Evolutionary conservation across 53 echinoderm and acorn worm genomes (phyloP).

Genomic region (Arbacia lixula): DNA sequence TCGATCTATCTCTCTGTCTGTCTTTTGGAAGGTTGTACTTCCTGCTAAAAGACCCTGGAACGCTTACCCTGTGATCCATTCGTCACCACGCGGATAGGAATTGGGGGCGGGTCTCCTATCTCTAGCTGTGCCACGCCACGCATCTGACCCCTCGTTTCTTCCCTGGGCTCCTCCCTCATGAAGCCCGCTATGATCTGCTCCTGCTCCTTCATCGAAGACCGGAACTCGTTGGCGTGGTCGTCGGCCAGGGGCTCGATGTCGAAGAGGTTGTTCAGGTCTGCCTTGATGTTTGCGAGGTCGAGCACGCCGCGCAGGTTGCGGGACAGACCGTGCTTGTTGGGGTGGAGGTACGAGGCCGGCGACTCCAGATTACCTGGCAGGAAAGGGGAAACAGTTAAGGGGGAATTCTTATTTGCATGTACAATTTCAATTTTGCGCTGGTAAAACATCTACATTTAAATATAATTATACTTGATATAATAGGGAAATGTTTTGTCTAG

Average conservation of each 20-base stretch:
- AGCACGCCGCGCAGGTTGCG: not conserved
- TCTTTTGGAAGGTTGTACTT: too few relatives aligned
- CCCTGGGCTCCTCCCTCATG: not conserved
- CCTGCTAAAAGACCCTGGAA: too few relatives aligned
- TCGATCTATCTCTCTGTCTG: too few relatives aligned
- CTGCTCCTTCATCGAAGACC: not conserved
- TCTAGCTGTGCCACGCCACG: too few relatives aligned
- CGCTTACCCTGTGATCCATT: too few relatives aligned
- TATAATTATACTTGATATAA: too few relatives aligned
- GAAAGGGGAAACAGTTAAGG: not conserved
- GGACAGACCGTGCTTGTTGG: not conserved
- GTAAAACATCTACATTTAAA: too few relatives aligned
- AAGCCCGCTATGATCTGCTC: not conserved
- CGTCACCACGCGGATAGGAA: too few relatives aligned
- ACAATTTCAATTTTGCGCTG: too few relatives aligned
- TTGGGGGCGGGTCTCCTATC: too few relatives aligned
- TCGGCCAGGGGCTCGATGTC: not conserved
- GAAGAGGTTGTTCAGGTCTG: slow-evolving; percentile 14
- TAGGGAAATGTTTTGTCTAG: too few relatives aligned
- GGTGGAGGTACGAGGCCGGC: not conserved
- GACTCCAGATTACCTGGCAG: slow-evolving; percentile 10
- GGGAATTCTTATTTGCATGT: not conserved
- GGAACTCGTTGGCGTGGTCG: not conserved
- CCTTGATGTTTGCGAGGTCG: not conserved
- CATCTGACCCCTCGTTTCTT: not conserved